Base-by-base conservation (phyloP, 2,797 vertebrate genomes). In the Sebastes matsubarae region DNA sequence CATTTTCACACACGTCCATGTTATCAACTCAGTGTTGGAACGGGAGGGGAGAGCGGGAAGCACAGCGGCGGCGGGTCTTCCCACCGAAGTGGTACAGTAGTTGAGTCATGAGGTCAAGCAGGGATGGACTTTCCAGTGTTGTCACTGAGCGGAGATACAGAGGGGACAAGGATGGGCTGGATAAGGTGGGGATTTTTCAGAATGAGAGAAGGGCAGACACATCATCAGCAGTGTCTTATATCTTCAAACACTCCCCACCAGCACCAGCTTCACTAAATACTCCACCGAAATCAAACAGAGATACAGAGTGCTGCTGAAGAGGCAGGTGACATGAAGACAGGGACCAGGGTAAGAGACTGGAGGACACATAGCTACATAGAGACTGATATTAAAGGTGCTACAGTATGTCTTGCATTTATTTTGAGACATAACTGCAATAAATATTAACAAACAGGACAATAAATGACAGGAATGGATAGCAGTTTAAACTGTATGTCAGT, bases 61-160 rank as follows among this genome's bases (percentile, higher is more conserved):
- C 72, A n/a, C 29, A 67, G n/a, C 8, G 1, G 6, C 2, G 18
- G 6, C 3, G 16, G 67, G n/a, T 57, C 80, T 89, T 82, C 66
- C 73, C 76, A 4, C 61, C 68, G 75, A 60, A 67, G 69, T 55
- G 69, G 63, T 65, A 55, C 86, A 81, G 81, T 36, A 63, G 34
- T 42, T 79, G 77, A 87, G 80, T 87, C 83, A 85, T 20, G 46
- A 71, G 78, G 87, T 90, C 84, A 78, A 68, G 74, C 82, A 25
- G 30, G 20, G 59, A 58, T 36, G 89, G 88, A 87, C 82, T 88
- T 92, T 90, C 90, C 92, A 81, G 54, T 73, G 24, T 74, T 87
- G 78, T 79, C 52, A 72, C 12, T 66, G 29, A 80, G 68, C 0
- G 0, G 67, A 68, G 32, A 79, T 11, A 36, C 64, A 64, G 52